Base-by-base conservation (phyloP, 2,113 vertebrate species). In the Crotalus horridus region DNA sequence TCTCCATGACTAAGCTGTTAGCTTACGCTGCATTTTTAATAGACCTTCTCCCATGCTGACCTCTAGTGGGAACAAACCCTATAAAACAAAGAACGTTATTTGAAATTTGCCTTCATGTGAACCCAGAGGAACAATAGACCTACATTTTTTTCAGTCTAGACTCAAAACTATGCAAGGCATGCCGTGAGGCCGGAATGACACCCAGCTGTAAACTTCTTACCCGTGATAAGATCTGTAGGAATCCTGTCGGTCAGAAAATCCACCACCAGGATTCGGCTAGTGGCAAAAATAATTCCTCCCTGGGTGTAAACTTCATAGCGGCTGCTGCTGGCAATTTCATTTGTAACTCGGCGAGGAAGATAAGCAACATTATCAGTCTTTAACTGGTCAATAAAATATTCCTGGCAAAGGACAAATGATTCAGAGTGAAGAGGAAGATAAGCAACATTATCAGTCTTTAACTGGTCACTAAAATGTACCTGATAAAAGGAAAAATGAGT, bases 181-280 rank as follows among this genome's bases (percentile, higher is more conserved):
- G 86, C 10, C 0, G 5, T 9, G 58, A 10, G 3, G 9, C 11
- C 3, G 21, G 29, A 8, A 6, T 6, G 13, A 24, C 15, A 43
- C 10, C 13, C n/a, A 1, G 4, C 43, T 9, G 10, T 48, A 92
- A 93, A 74, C 59, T 85, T 92, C 98, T 97, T 97, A 99, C 99
- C 99, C 0, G 99, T 98, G 95, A 99, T 98, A 89, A 99, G 98
- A 94, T 99, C 98, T 90, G 99, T 98, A 91, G 99, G 99, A 96
- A 99, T 99, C 93, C 98, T 98, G 93, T 99, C 98, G 0, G 99
- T 99, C 93, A 99, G 98, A 94, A 99, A 99, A 97, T 99, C 99
- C 10, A 99, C 99, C 95, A 99, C 99, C 89, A 99, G 98, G 95
- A 99, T 99, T 69, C 99, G 98, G 93, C 99, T 99, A 89, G 99